Conservation (phyloP, 2,888 invertebrate genomes). For the Tridacna crocea region DNA sequence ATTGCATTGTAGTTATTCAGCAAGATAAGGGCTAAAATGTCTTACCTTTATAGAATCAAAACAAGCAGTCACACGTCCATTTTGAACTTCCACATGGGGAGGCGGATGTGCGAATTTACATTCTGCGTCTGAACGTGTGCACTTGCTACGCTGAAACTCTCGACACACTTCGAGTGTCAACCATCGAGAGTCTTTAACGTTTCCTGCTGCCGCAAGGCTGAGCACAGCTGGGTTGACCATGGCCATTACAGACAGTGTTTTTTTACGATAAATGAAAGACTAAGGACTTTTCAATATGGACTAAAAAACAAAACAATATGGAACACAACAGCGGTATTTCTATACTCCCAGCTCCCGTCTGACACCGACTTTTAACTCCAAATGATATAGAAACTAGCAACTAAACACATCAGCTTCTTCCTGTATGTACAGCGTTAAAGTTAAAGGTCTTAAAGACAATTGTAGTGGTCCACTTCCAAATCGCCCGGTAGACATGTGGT, state of each 20-base stretch:
- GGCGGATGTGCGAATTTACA: slow-evolving; percentile 99
- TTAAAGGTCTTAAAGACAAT: not conserved
- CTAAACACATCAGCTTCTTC: slow-evolving; percentile 2
- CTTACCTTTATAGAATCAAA: slow-evolving; percentile 99
- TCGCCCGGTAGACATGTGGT: slow-evolving; percentile 11
- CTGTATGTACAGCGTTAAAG: not conserved
- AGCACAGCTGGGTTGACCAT: slow-evolving; percentile 76
- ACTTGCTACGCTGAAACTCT: slow-evolving; percentile 99
- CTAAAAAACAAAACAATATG: slow-evolving; percentile 27
- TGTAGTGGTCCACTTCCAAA: not conserved
- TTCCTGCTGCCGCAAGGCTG: slow-evolving; percentile 67
- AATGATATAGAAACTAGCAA: not conserved
- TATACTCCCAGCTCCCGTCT: not conserved
- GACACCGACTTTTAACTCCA: slow-evolving; percentile 12
- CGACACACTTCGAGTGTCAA: slow-evolving; percentile 98
- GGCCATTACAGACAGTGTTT: slow-evolving; percentile 69
- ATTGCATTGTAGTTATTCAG: too few species aligned
- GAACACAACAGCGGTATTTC: slow-evolving; percentile 58
- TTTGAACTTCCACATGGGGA: slow-evolving; percentile 99
- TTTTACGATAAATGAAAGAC: slow-evolving; percentile 54
- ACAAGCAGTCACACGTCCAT: slow-evolving; percentile 99
- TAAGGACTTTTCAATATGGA: slow-evolving; percentile 38
- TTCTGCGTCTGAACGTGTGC: slow-evolving; percentile 97
- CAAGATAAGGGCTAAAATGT: too few species aligned
- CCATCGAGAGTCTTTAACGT: slow-evolving; percentile 98